Conservation (phyloP, 2,888 invertebrate species). For the Machimus rusticus region DNA sequence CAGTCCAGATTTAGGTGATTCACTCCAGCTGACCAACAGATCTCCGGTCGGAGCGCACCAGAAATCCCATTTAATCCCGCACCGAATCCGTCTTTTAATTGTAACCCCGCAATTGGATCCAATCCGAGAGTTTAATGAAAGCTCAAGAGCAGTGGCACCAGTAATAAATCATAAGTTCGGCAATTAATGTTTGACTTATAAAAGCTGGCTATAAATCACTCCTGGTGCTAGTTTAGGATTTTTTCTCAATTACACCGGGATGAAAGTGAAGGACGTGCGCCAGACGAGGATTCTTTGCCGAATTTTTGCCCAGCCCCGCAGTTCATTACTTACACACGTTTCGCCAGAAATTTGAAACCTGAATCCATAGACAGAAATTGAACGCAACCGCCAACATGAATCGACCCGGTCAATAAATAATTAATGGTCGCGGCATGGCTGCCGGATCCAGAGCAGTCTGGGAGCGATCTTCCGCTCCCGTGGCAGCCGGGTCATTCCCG, state of each 20-base stretch:
- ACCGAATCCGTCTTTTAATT: not conserved
- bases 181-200: slow-evolving; percentile 30
- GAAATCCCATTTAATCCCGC: not conserved
- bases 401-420: not conserved
- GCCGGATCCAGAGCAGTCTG: not conserved
- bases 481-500: not conserved
- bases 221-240: not conserved
- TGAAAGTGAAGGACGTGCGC: not conserved
- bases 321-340: not conserved
- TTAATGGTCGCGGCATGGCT: not conserved
- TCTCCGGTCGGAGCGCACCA: not conserved
- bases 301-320: not conserved
- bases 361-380: not conserved
- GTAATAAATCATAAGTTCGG: slow-evolving; percentile 26
- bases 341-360: not conserved
- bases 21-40: not conserved
- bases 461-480: not conserved
- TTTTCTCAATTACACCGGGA: not conserved
- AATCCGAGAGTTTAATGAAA: not conserved
- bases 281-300: not conserved
- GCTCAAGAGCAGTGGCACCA: not conserved
- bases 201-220: slow-evolving; percentile 16
- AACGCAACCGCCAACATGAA: not conserved
- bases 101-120: not conserved
- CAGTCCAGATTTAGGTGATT: not conserved